Evolutionary conservation across 1,140 invertebrate species (phyloP).

Genomic region (Drosophila lini): DNA sequence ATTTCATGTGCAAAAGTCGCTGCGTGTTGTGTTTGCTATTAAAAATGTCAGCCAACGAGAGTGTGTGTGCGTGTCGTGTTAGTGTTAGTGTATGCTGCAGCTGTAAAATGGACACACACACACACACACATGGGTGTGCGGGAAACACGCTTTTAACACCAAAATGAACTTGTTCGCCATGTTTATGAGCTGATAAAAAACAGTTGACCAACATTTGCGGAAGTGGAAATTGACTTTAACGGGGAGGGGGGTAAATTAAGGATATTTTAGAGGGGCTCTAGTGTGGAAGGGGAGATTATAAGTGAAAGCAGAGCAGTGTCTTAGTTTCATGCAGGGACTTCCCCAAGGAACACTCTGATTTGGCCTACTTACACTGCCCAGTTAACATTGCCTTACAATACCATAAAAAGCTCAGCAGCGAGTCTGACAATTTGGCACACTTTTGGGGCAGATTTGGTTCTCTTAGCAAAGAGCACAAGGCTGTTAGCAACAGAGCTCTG

Average conservation of each 20-base stretch:
- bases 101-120: constrained; percentile 56
- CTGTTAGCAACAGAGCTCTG: constrained; percentile 33
- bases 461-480: constrained; percentile 54
- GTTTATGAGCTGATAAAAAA: constrained; percentile 82
- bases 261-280: constrained; percentile 10
- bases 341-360: constrained; percentile 27
- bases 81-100: constrained; percentile 45
- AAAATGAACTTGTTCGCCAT: constrained; percentile 79
- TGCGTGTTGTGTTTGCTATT: constrained; percentile 82
- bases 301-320: constrained; percentile 11
- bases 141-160: constrained; percentile 76
- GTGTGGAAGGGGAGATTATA: neutral
- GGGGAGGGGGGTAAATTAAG: constrained; percentile 19
- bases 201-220: constrained; percentile 78
- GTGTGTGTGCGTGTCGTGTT: constrained; percentile 25
- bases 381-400: constrained; percentile 55
- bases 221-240: constrained; percentile 50
- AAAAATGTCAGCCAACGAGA: constrained; percentile 72
- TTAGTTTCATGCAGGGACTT: constrained; percentile 14
- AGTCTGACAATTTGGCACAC: constrained; percentile 43
- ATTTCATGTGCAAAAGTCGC: constrained; percentile 82
- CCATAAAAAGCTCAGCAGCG: constrained; percentile 60
- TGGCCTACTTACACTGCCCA: constrained; percentile 57
- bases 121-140: constrained; percentile 7
- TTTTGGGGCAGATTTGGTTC: constrained; percentile 24